Evolutionary conservation across 2,888 invertebrate species (phyloP).

Genomic region (Cartodere bifasciata): DNA sequence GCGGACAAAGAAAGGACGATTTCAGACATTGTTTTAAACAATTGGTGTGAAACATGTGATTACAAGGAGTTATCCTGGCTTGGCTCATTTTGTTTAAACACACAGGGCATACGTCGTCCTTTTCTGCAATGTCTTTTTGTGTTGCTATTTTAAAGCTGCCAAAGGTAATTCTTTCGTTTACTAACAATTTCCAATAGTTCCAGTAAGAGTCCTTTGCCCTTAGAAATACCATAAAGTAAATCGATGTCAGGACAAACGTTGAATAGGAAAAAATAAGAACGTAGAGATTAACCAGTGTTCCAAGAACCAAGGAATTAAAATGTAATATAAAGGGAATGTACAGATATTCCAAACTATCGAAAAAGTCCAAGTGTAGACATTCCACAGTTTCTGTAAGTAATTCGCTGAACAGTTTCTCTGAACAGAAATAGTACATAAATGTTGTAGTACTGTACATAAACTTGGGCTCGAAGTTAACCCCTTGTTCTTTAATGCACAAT

Average conservation of each 20-base stretch:
- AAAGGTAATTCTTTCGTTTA: slow-evolving; percentile 25
- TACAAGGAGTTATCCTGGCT: slow-evolving; percentile 65
- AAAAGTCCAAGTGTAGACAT: slow-evolving; percentile 43
- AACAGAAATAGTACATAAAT: slow-evolving; percentile 53
- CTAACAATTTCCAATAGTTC: slow-evolving; percentile 26
- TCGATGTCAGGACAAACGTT: slow-evolving; percentile 22
- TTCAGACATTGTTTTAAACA: slow-evolving; percentile 61
- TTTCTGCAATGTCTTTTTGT: slow-evolving; percentile 47
- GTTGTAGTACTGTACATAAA: slow-evolving; percentile 49
- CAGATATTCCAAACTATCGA: slow-evolving; percentile 57
- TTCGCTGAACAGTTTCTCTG: slow-evolving; percentile 56
- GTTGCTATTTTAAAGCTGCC: slow-evolving; percentile 42
- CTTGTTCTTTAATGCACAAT: slow-evolving; percentile 56
- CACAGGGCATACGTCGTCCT: slow-evolving; percentile 68
- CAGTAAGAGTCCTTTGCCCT: slow-evolving; percentile 27
- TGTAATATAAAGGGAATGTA: slow-evolving; percentile 55
- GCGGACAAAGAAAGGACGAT: slow-evolving; percentile 55
- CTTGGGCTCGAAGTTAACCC: slow-evolving; percentile 57
- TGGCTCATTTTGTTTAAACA: slow-evolving; percentile 57
- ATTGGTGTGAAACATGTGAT: slow-evolving; percentile 66
- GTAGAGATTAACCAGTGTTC: slow-evolving; percentile 16
- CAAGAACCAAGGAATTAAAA: slow-evolving; percentile 37
- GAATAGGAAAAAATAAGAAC: slow-evolving; percentile 17
- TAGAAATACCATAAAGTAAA: slow-evolving; percentile 30
- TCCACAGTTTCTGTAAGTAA: slow-evolving; percentile 45